These are phyloP conservation scores for Corythornis madagascariensis DNA, from an alignment of 2,113 vertebrate species.

Conservation along the genomic window DNA sequence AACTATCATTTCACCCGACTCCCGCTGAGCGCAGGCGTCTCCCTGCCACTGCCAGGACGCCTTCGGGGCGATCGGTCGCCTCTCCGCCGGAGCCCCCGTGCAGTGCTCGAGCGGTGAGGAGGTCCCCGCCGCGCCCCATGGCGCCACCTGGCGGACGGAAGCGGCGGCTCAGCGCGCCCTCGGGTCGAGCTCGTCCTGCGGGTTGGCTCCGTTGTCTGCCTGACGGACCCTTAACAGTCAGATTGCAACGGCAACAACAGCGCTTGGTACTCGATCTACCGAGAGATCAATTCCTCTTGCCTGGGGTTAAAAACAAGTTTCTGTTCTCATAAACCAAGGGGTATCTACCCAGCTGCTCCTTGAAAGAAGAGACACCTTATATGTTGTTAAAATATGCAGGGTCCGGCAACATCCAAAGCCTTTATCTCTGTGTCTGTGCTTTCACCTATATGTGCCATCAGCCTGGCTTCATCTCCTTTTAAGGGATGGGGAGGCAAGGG, in stretches of 20 bases:
- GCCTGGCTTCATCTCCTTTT: not conserved
- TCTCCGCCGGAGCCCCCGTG: no score
- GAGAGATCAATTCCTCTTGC: not conserved
- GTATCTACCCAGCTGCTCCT: not conserved
- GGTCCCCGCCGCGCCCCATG: not conserved
- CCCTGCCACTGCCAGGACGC: not conserved
- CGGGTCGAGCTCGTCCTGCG: no score
- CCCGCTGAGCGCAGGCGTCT: no score
- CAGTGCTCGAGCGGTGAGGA: no score
- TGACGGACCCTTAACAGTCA: not conserved
- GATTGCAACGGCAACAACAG: not conserved
- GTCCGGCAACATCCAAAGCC: not conserved
- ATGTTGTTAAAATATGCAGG: not conserved
- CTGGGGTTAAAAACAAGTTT: not conserved
- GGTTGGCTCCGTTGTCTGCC: no score
- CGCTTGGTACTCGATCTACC: not conserved
- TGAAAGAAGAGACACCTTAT: not conserved
- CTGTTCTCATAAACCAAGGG: not conserved
- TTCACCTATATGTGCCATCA: not conserved
- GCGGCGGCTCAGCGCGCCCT: not conserved
- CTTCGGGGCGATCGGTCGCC: not conserved
- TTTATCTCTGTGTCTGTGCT: not conserved
- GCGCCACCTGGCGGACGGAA: not conserved
- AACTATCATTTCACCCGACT: not conserved
- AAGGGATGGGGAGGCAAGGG: not conserved